Percentiles rank a stretch among this genome's conserved stretches.
These are phyloP conservation scores for Trematomus loennbergii DNA, from an alignment of 2,113 vertebrate species.

Conservation along the genomic window DNA sequence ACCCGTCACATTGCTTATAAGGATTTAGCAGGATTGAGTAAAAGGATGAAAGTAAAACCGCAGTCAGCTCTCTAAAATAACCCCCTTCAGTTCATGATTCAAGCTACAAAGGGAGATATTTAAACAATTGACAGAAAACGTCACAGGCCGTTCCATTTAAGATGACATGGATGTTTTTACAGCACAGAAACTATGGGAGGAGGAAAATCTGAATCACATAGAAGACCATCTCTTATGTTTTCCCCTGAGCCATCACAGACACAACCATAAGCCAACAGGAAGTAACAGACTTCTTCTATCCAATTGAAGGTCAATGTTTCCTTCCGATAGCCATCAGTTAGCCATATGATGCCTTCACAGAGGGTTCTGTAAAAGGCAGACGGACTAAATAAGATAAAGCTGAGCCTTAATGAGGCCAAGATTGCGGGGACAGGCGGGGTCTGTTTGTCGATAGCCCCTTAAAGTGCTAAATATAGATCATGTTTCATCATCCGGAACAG, in stretches of 20 bases:
- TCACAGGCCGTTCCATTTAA: background rate
- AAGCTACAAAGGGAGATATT: background rate
- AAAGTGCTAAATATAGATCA: conserved; percentile 57
- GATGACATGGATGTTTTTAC: conserved; percentile 12
- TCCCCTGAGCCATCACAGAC: conserved; percentile 60
- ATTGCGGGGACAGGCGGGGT: conserved; percentile 40
- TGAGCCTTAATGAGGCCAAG: conserved; percentile 73
- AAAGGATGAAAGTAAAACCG: background rate
- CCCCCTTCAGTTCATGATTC: background rate
- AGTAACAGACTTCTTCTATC: conserved; percentile 78
- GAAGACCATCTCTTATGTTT: conserved; percentile 19
- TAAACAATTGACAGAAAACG: background rate
- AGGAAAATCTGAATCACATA: conserved; percentile 40
- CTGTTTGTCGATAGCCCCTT: conserved; percentile 53
- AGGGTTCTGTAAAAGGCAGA: conserved; percentile 71
- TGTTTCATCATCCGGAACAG: conserved; percentile 47
- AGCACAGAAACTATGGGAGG: conserved; percentile 12
- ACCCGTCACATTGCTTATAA: background rate
- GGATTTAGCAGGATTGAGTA: background rate
- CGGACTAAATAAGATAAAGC: conserved; percentile 72
- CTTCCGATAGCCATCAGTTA: conserved; percentile 78
- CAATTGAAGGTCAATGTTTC: conserved; percentile 80
- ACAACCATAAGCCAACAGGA: conserved; percentile 69
- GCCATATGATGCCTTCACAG: conserved; percentile 64
- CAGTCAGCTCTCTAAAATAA: background rate